Evolutionary conservation across 2,888 invertebrate species (phyloP).

Genomic region (Eristalis arbustorum): DNA sequence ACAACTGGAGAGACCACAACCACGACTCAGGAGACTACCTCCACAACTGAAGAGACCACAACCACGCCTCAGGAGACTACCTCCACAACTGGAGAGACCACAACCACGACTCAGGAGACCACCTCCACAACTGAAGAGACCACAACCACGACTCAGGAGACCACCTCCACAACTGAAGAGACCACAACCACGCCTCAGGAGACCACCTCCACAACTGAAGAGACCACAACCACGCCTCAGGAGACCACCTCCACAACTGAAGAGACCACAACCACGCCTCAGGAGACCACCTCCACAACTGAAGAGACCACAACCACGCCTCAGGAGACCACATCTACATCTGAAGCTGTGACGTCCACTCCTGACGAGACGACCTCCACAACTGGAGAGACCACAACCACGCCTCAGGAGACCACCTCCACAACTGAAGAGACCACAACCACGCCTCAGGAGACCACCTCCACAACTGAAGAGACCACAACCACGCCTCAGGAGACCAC

Average conservation of each 20-base stretch:
- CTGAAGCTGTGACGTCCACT: not conserved
- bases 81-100: not conserved
- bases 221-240: not conserved
- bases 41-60: not conserved
- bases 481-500: not conserved
- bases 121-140: not conserved
- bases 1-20: not conserved
- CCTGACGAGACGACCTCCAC: not conserved
- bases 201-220: not conserved
- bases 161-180: not conserved
- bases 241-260: not conserved
- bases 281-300: not conserved
- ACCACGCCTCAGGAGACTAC: not conserved
- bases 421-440: not conserved
- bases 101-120: not conserved
- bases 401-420: not conserved
- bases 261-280: not conserved
- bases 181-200: not conserved
- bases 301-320: not conserved
- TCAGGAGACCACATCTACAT: not conserved
- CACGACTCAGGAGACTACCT: not conserved
- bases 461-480: not conserved
- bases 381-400: not conserved
- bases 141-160: not conserved
- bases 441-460: not conserved